Evolutionary conservation across 2,888 invertebrate species (phyloP), one percentile per base, ranked within the genome.

Genomic region (Sinopyrophorus schimmeli): DNA sequence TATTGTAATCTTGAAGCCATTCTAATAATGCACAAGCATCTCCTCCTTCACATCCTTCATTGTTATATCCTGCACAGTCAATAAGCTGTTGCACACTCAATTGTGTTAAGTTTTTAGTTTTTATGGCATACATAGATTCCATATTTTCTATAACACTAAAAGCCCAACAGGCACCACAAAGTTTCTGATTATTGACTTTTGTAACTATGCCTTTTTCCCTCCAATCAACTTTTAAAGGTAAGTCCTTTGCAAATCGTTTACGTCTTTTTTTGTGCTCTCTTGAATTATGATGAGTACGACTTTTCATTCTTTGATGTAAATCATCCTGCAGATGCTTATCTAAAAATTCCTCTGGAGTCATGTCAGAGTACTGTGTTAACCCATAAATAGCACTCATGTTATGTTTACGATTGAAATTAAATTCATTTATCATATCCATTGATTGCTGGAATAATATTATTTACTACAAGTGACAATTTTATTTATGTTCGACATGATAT

Each of bases 131-230:
- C 86, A 89, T 87, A 0, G 88, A 80, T 71, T 92, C 92, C 32
- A 86, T 79, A 17, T 82, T 82, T 59, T 84, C 87, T 1, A 89
- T 76, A 0, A 84, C 82, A 65, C 89, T 87, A 71, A 89, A 90
- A 0, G 91, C 91, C 90, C 91, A 92, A 69, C 92, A 92, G 0
- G 89, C 91, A 1, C 91, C 91, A 71, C 92, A 92, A 5, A 77
- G 62, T 6, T 82, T 82, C 71, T 92, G 92, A 69, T 85, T 82
- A 39, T 80, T 79, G 0, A 92, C 79, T 0, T 80, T 72, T 1
- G 85, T 80, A 1, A 92, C 74, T 5, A 83, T 80, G 15, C 82
- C 82, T 62, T 82, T 81, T 70, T 57, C 86, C 35, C 72, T 61
- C 71, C 72, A 72, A 54, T 73, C 72, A n/a, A 73, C 48, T 59